Evolutionary conservation across 2,888 invertebrate genomes (phyloP), one percentile per base, ranked within the genome.

Genomic region (Tinea trinotella): DNA sequence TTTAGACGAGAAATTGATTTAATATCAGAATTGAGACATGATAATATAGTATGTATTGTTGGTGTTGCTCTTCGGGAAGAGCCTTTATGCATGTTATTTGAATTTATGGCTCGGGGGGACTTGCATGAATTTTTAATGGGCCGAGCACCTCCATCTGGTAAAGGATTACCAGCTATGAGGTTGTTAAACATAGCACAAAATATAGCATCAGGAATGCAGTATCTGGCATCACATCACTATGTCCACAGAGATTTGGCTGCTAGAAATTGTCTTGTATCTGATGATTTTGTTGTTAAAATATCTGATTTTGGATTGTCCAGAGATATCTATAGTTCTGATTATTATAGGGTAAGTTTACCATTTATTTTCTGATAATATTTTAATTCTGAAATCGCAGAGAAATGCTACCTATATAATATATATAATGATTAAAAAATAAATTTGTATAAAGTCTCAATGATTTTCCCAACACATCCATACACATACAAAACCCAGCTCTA

Each of bases 41-140:
- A 96, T 0, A 98, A 99, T 74, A 96, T 99, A 64, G 96, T 98
- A 44, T 96, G 97, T 75, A 90, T 99, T 61, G 88, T 99, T 56
- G 98, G 98, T 0, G 96, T 97, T 6, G 94, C 96, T 56, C 88
- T 95, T 57, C 93, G 93, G 64, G 94, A 95, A 64, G 93, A 96
- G 67, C 97, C 97, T 0, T 89, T 94, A 73, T 97, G 97, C 69
- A 97, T 98, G 96, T 83, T 99, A 17, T 99, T 99, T 79, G 99
- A 99, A 75, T 97, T 96, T 71, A 98, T 99, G 98, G 93, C 95
- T 0, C 92, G 96, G 74, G 98, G 99, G 0, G 98, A 99, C 76
- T 87, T 99, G 54, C 98, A 99, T 70, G 98, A 99, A 76, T 98
- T 97, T 79, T 86, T 99, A 17, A 93, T 97, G 67, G 90, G 92